Percentiles rank a stretch among this genome's conserved stretches.
Conservation (phyloP, 2,113 vertebrate genomes). For the Centrocercus urophasianus region DNA sequence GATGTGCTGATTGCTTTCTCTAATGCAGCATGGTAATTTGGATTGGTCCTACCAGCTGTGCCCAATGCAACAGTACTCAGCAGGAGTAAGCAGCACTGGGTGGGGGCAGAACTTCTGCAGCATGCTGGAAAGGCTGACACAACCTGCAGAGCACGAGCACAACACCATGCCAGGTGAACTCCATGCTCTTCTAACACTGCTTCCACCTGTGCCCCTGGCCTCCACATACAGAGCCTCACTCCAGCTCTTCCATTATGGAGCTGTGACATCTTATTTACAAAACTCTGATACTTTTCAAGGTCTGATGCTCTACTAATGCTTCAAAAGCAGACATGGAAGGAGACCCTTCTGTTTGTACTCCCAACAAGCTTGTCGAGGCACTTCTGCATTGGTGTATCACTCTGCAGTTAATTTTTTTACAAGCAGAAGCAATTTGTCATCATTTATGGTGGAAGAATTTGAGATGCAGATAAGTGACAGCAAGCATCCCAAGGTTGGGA, state of each 20-base stretch:
- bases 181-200: not conserved
- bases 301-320: not conserved
- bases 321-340: not conserved
- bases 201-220: not conserved
- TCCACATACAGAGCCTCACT: not conserved
- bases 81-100: not conserved
- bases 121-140: not conserved
- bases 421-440: not conserved
- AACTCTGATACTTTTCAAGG: not conserved
- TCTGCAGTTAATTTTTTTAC: not conserved
- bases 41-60: not conserved
- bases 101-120: not conserved
- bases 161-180: not conserved
- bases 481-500: not conserved
- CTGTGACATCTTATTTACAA: not conserved
- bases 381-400: not conserved
- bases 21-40: not conserved
- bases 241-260: not conserved
- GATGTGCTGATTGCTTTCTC: not conserved
- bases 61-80: not conserved
- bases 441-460: not conserved
- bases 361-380: not conserved
- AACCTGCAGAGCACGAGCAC: fast-evolving
- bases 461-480: not conserved
- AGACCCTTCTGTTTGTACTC: not conserved